Evolutionary conservation across 2,113 vertebrate species (phyloP).

Genomic region (Lanius ludovicianus): DNA sequence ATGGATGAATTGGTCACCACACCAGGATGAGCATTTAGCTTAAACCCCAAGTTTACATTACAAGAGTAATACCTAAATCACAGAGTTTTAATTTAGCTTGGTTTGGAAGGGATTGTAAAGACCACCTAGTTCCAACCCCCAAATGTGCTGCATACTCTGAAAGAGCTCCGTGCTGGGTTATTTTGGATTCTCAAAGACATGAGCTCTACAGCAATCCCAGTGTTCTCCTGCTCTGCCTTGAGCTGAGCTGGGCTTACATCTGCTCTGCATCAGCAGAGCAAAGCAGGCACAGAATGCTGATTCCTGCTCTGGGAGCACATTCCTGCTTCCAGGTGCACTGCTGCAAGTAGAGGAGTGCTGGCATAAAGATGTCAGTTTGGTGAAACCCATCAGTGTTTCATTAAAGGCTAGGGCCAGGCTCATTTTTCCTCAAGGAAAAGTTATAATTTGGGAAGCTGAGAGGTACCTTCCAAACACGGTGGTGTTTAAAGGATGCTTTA

Average conservation of each 20-base stretch:
- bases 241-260: neutral
- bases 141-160: neutral
- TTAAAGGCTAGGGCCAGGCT: neutral
- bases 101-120: neutral
- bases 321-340: neutral
- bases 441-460: neutral
- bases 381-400: neutral
- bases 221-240: neutral
- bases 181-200: neutral
- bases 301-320: neutral
- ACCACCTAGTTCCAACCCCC: neutral
- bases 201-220: neutral
- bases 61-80: neutral
- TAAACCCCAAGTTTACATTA: neutral
- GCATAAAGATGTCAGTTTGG: neutral
- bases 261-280: neutral
- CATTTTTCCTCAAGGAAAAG: neutral
- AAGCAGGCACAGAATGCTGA: neutral
- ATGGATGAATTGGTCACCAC: neutral
- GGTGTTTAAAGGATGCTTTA: neutral
- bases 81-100: neutral
- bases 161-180: neutral
- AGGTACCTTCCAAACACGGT: neutral
- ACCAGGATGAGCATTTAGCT: neutral
- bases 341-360: neutral